Evolutionary conservation across 92 coral and sea anemone species (phyloP).

Genomic region (Porites cylindrica): DNA sequence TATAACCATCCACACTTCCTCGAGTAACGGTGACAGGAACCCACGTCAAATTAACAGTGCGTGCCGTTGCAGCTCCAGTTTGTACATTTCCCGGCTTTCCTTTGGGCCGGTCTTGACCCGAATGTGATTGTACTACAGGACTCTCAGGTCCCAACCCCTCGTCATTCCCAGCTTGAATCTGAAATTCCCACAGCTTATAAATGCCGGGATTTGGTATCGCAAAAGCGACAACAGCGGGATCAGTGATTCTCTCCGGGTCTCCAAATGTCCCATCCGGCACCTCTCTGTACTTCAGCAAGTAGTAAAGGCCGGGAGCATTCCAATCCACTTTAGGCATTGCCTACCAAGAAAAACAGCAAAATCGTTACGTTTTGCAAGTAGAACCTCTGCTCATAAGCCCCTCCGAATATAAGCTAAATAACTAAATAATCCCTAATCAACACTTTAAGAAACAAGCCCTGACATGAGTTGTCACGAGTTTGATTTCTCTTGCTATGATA

Average conservation of each 20-base stretch:
- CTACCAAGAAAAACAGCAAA: background rate
- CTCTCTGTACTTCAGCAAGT: no score
- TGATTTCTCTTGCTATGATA: no score
- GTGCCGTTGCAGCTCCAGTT: conserved; percentile 52
- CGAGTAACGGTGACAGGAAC: conserved; percentile 47
- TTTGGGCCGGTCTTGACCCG: conserved; percentile 86
- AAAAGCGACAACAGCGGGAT: conserved; percentile 22
- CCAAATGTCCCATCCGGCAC: no score
- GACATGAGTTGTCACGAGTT: no score
- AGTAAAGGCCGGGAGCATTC: no score
- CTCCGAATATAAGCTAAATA: background rate
- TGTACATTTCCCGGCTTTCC: conserved; percentile 51
- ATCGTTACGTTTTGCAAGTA: no score
- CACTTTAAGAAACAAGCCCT: no score
- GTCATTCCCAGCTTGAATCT: conserved; percentile 67
- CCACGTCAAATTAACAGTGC: conserved; percentile 74
- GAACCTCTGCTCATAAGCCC: no score
- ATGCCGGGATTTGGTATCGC: conserved; percentile 74
- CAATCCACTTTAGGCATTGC: no score
- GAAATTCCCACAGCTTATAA: conserved; percentile 78
- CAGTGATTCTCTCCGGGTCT: background rate
- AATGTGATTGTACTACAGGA: conserved; percentile 42
- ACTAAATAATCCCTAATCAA: background rate
- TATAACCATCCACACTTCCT: no score
- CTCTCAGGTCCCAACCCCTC: conserved; percentile 70